Evolutionary conservation across 92 coral and sea anemone species (phyloP).

Genomic region (Porites rus): DNA sequence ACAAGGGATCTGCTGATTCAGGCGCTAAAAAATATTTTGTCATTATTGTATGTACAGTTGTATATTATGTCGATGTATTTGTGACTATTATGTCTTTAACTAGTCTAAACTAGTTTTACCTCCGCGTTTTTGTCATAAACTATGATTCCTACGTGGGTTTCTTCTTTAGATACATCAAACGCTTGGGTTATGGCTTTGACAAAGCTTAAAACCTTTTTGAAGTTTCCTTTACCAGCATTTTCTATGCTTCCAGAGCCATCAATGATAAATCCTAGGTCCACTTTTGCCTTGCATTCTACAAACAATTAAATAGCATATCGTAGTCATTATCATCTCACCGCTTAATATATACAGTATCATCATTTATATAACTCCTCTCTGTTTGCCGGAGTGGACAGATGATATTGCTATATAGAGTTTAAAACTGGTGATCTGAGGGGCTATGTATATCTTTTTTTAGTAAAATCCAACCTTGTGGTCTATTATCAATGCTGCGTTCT

Average conservation of each 20-base stretch:
- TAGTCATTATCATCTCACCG: background rate
- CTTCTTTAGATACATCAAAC: conserved; percentile 53
- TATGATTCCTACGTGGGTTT: conserved; percentile 69
- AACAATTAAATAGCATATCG: background rate
- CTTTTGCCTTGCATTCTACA: conserved; percentile 74
- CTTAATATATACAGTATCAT: no score
- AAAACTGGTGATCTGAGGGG: no score
- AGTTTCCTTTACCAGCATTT: conserved; percentile 63
- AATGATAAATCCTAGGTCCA: conserved; percentile 77
- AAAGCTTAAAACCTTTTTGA: conserved; percentile 63
- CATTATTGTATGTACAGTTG: no score
- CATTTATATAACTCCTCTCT: no score
- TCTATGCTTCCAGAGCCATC: conserved; percentile 93
- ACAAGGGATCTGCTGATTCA: no score
- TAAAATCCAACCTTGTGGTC: no score
- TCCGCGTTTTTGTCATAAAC: conserved; percentile 37
- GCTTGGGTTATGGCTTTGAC: conserved; percentile 46
- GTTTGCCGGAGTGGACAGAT: no score
- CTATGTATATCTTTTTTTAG: no score
- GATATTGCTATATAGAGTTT: no score
- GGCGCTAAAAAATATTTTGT: no score
- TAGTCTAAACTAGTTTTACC: background rate
- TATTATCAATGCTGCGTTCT: no score
- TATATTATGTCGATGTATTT: no score
- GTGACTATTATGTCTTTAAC: background rate